Evolutionary conservation across 2,888 invertebrate species (phyloP).

Genomic region (Stenodera caucasica): DNA sequence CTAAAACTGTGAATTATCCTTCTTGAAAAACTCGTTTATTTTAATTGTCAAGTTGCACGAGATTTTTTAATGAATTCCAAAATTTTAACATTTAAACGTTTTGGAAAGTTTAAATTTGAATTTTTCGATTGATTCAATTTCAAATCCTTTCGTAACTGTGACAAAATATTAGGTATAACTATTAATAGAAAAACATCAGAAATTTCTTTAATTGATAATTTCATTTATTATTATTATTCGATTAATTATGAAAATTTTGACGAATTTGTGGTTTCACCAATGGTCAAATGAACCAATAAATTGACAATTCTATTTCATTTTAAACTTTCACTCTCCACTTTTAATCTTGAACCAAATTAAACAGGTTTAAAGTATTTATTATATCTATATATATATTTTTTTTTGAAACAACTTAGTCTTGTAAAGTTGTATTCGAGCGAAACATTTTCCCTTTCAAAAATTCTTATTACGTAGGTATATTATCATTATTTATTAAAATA

Average conservation of each 20-base stretch:
- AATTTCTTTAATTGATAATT: neutral
- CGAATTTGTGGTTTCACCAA: neutral
- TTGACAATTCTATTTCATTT: constrained; percentile 3
- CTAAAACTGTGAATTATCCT: no score
- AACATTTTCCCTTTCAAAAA: constrained; percentile 8
- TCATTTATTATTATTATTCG: neutral
- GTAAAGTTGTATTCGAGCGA: neutral
- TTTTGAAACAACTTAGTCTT: neutral
- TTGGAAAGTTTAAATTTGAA: neutral
- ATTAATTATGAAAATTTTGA: neutral
- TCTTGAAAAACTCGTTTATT: no score
- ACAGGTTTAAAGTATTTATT: neutral
- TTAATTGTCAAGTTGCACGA: no score
- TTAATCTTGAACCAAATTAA: constrained; percentile 8
- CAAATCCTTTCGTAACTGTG: neutral
- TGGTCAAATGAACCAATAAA: neutral
- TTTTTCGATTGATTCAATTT: neutral
- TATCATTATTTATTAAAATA: neutral
- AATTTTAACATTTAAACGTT: neutral
- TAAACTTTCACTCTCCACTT: constrained; percentile 2
- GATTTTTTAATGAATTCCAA: no score
- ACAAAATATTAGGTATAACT: no score
- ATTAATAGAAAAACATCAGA: neutral
- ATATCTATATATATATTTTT: neutral
- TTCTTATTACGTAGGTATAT: neutral